Evolutionary conservation across 2,888 invertebrate genomes (phyloP).

Genomic region (Eucera pruinosa): DNA sequence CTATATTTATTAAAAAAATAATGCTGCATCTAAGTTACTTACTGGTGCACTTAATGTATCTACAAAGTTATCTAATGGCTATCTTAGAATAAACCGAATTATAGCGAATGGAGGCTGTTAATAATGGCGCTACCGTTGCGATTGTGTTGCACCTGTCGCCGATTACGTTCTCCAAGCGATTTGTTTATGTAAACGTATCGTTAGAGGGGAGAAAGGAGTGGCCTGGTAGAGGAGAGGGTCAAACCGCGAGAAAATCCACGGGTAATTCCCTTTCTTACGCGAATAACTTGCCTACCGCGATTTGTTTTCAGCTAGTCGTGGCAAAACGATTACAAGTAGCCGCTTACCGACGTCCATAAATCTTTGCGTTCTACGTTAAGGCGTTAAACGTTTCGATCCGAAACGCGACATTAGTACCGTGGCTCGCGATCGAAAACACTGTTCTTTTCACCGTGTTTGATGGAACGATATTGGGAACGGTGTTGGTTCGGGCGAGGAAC

Average conservation of each 20-base stretch:
- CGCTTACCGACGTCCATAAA: constrained; percentile 70
- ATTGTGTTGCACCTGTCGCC: constrained; percentile 36
- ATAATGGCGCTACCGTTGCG: constrained; percentile 6
- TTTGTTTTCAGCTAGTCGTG: constrained; percentile 61
- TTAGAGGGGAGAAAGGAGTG: constrained; percentile 45
- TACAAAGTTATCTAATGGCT: too few relatives aligned
- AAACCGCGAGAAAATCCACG: constrained; percentile 47
- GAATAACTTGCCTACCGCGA: constrained; percentile 35
- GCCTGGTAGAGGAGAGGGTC: background rate
- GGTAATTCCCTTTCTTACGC: constrained; percentile 62
- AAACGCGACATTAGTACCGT: constrained; percentile 23
- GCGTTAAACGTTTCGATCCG: constrained; percentile 66
- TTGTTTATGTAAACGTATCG: constrained; percentile 45
- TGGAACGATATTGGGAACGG: constrained; percentile 5
- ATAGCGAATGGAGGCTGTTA: background rate
- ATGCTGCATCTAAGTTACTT: too few relatives aligned
- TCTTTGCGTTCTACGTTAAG: constrained; percentile 64
- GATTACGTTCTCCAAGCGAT: constrained; percentile 33
- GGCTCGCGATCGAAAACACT: constrained; percentile 13
- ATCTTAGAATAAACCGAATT: too few relatives aligned
- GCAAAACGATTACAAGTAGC: constrained; percentile 75
- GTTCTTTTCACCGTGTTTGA: background rate
- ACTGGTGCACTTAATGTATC: too few relatives aligned
- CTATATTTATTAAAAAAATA: too few relatives aligned
- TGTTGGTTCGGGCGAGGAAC: background rate